These are phyloP conservation scores for Paraplagusia blochii DNA, from an alignment of 2,113 vertebrate genomes.

Conservation along the genomic window DNA sequence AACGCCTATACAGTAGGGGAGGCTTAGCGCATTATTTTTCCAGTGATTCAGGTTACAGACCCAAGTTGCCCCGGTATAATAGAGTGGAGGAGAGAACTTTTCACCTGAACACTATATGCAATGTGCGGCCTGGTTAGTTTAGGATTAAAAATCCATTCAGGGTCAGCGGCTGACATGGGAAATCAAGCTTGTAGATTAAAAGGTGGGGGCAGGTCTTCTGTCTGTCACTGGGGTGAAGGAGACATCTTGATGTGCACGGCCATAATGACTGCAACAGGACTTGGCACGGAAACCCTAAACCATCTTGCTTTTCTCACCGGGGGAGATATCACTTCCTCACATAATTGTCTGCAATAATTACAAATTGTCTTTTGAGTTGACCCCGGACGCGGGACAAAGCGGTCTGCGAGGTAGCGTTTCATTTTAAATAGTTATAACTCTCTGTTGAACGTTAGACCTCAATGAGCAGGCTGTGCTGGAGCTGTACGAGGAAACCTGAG, in stretches of 20 bases:
- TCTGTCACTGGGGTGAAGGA: constrained; percentile 75
- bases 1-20: constrained; percentile 82
- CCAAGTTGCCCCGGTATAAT: constrained; percentile 74
- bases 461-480: too few relatives aligned
- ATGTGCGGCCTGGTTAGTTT: constrained; percentile 81
- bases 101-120: constrained; percentile 79
- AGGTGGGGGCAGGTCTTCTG: constrained; percentile 51
- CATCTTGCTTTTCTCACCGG: constrained; percentile 43
- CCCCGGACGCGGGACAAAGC: constrained; percentile 13
- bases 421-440: neutral
- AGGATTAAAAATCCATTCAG: constrained; percentile 86
- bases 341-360: constrained; percentile 70
- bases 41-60: constrained; percentile 89
- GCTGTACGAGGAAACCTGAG: too few relatives aligned
- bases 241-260: constrained; percentile 67
- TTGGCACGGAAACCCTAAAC: constrained; percentile 63
- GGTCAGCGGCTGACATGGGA: constrained; percentile 74
- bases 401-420: constrained; percentile 7
- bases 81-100: constrained; percentile 81
- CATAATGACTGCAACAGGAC: constrained; percentile 63
- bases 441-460: too few relatives aligned
- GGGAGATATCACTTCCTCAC: constrained; percentile 55
- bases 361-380: constrained; percentile 60
- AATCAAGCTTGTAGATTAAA: constrained; percentile 76
- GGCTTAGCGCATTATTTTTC: constrained; percentile 80